Evolutionary conservation across 2,797 vertebrate species (phyloP).

Genomic region (Chloroceryle inda): DNA sequence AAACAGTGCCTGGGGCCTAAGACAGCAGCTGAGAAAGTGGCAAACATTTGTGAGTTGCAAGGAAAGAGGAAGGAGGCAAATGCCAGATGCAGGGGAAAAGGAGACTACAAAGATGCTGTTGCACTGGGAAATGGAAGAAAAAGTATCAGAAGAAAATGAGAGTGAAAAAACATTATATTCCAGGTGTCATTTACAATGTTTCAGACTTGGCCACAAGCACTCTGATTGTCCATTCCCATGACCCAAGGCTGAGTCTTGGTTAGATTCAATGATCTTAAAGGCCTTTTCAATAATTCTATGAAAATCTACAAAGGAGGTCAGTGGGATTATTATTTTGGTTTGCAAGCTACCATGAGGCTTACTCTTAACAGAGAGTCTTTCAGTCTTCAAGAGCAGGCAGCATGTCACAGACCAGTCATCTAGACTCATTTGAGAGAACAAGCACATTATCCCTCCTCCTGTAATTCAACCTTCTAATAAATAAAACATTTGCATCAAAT

Average conservation of each 20-base stretch:
- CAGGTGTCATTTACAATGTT: not conserved
- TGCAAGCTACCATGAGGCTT: not conserved
- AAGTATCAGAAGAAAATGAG: not conserved
- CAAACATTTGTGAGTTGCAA: not conserved
- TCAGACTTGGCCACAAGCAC: not conserved
- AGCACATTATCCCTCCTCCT: not conserved
- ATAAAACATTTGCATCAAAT: not conserved
- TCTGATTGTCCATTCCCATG: not conserved
- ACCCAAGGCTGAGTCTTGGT: not conserved
- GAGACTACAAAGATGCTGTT: not conserved
- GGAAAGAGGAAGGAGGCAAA: constrained; percentile 24
- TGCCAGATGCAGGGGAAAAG: not conserved
- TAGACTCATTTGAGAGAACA: not conserved
- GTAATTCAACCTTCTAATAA: not conserved
- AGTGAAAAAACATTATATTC: not conserved
- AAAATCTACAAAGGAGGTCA: not conserved
- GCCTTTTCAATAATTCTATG: not conserved
- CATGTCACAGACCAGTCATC: not conserved
- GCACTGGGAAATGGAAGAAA: not conserved
- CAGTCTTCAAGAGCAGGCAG: not conserved
- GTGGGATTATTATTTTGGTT: not conserved
- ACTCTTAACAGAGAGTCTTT: not conserved
- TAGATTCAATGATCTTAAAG: not conserved
- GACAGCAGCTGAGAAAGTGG: not conserved
- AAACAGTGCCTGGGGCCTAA: not conserved